Percentiles rank a stretch among this genome's conserved stretches.
Evolutionary conservation across 2,888 invertebrate species (phyloP).

Genomic region (Epinotia bilunana): DNA sequence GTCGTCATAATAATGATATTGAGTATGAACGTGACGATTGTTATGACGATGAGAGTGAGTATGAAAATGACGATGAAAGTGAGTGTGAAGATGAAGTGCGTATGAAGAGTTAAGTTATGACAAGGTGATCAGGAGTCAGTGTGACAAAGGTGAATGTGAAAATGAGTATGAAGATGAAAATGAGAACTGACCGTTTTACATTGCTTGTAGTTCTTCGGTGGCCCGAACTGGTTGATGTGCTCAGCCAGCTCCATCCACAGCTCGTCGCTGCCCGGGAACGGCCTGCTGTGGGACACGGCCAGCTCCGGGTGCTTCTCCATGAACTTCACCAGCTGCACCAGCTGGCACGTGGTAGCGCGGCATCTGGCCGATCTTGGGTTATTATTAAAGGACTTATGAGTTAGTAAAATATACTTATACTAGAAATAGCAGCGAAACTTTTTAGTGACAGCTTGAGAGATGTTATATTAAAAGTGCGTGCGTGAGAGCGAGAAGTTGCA

Average conservation of each 20-base stretch:
- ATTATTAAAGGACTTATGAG: neutral
- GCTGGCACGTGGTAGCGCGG: conserved; percentile 41
- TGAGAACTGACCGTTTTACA: conserved; percentile 22
- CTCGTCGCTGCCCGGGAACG: conserved; percentile 27
- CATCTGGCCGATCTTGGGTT: conserved; percentile 12
- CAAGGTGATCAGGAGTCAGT: too few species aligned
- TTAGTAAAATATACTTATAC: too few species aligned
- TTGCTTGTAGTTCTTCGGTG: conserved; percentile 35
- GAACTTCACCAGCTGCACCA: conserved; percentile 39
- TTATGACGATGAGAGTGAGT: too few species aligned
- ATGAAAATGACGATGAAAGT: neutral
- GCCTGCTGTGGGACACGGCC: conserved; percentile 18
- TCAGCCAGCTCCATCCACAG: conserved; percentile 30
- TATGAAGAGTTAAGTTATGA: too few species aligned
- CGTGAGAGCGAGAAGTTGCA: too few species aligned
- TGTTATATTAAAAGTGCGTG: too few species aligned
- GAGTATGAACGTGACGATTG: too few species aligned
- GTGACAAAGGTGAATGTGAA: too few species aligned
- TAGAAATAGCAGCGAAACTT: too few species aligned
- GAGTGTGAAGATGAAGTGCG: neutral
- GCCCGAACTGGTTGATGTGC: conserved; percentile 40
- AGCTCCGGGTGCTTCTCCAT: conserved; percentile 39
- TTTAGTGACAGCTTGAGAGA: too few species aligned
- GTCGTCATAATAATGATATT: too few species aligned
- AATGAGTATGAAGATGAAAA: neutral